Conservation (phyloP, 2,797 vertebrate genomes). For the Simalia tracyae region DNA sequence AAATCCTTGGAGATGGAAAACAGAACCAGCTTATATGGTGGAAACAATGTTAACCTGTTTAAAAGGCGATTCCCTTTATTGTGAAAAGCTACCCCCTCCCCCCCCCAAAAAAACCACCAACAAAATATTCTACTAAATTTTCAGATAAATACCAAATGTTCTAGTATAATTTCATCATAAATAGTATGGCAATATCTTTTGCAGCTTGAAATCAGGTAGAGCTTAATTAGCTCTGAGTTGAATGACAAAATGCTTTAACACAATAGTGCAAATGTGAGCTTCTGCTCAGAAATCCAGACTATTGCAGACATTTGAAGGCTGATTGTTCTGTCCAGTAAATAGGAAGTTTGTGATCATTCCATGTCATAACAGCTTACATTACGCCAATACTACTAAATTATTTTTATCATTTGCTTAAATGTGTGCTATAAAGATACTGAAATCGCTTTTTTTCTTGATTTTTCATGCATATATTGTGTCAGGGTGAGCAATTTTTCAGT, state of each 20-base stretch:
- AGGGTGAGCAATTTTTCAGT: not conserved
- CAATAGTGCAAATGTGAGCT: not conserved
- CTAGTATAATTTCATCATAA: not conserved
- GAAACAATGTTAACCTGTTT: not conserved
- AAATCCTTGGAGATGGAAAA: conserved; percentile 52
- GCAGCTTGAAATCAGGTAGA: not conserved
- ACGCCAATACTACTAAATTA: not conserved
- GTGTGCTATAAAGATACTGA: not conserved
- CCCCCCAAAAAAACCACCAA: not conserved
- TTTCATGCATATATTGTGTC: not conserved
- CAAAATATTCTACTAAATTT: not conserved
- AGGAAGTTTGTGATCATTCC: not conserved
- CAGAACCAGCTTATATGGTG: conserved; percentile 21
- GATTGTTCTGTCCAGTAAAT: not conserved
- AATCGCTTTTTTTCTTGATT: not conserved
- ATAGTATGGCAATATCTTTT: not conserved
- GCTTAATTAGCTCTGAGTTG: not conserved
- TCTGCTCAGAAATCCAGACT: not conserved
- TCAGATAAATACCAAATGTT: conserved; percentile 4
- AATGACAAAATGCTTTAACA: not conserved
- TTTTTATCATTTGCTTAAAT: not conserved
- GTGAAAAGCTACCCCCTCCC: conserved; percentile 1
- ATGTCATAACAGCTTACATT: not conserved
- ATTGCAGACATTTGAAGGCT: not conserved
- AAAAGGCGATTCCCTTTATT: not conserved